phyloP scores from a whole-genome alignment of 2,888 invertebrate species.

The Drosophila mulleri region DNA sequence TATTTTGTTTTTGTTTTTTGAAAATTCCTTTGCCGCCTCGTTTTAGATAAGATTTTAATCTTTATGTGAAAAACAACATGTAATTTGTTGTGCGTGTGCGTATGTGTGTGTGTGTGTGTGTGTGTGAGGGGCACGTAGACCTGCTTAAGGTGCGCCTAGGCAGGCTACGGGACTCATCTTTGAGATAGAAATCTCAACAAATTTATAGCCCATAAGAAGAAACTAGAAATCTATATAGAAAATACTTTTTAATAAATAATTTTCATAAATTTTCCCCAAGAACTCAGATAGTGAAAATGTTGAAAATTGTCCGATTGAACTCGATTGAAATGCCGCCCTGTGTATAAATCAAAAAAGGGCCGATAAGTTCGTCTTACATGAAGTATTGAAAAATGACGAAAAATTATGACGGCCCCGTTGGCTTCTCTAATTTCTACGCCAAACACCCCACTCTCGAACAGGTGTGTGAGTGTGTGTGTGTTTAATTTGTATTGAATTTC shows the following conservation, averaged over 20 bases:
- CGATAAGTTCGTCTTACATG: conserved; percentile 63
- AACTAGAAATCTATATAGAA: conserved; percentile 65
- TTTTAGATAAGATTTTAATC: conserved; percentile 83
- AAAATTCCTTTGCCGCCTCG: conserved; percentile 75
- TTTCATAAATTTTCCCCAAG: conserved; percentile 72
- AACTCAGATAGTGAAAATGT: conserved; percentile 39
- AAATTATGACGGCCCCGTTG: conserved; percentile 62
- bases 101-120: conserved; percentile 31
- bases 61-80: conserved; percentile 84
- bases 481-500: conserved; percentile 68
- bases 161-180: conserved; percentile 66
- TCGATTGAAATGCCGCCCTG: conserved; percentile 63
- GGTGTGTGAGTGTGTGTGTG: conserved; percentile 14
- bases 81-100: conserved; percentile 72
- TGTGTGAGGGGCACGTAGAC: conserved; percentile 47
- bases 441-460: conserved; percentile 46
- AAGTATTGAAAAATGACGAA: conserved; percentile 39
- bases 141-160: conserved; percentile 44
- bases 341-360: conserved; percentile 68
- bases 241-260: conserved; percentile 81
- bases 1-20: conserved; percentile 27
- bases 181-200: conserved; percentile 77
- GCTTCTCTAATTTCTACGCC: conserved; percentile 51
- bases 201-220: conserved; percentile 79
- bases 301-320: conserved; percentile 15